Base-by-base conservation (phyloP, 2,113 vertebrate genomes). In the Phyllopteryx taeniolatus region DNA sequence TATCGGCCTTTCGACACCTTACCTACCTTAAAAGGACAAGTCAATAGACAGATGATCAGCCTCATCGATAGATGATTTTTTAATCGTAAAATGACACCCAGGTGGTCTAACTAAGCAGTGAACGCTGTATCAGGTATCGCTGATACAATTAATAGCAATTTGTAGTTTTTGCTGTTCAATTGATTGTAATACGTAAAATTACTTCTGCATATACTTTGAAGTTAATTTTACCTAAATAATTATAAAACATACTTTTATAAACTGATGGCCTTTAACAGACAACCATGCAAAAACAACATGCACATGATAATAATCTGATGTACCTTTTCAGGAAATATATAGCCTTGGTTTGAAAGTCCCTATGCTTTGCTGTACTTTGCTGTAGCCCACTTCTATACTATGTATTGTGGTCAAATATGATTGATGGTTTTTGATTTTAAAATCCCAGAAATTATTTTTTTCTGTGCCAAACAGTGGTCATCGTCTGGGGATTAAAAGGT, bases 1-100 rank as follows among this genome's bases (percentile, higher is more conserved):
- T 75, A 61, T 27, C 9, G 27, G 0, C 60, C 69, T 67, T 79
- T 71, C 67, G 49, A 9, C 62, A 14, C 1, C 42, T 22, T 66
- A 66, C 43, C 33, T 71, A 43, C 68, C 43, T 54, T 69, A 73
- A 71, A 71, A 39, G 68, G n/a, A 70, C 57, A 15, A 73, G 57
- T 15, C 63, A 19, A 73, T 4, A 53, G 8, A 63, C 15, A 69
- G 22, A 76, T 71, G 8, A 72, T 46, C 19, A 56, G 33, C 7
- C 15, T 39, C 2, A 5, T 17, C 15, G 59, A 35, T 61, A 61
- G 59, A 15, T 74, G 53, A 17, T 43, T 19, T 53, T 7, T 4
- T 72, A 13, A 68, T 70, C n/a, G 49, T 62, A 17, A 33, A 59
- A 11, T 51, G 1, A 69, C 43, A 67, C 14, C 61, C 70, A 72